Evolutionary conservation across 2,113 vertebrate genomes (phyloP).

Genomic region (Laticauda laticaudata): DNA sequence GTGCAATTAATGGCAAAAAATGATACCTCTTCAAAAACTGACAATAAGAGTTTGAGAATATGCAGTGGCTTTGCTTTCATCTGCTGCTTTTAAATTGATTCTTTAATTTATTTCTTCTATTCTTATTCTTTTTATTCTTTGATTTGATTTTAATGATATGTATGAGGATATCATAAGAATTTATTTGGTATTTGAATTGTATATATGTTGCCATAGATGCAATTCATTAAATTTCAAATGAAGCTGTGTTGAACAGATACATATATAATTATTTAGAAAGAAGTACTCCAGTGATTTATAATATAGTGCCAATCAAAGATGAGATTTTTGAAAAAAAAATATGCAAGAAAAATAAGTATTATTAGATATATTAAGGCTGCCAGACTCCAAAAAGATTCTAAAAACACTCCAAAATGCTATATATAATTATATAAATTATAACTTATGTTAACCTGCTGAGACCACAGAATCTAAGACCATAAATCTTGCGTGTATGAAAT

Average conservation of each 20-base stretch:
- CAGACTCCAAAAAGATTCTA: background rate
- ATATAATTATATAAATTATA: too few species aligned
- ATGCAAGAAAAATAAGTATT: background rate
- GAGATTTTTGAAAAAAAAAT: background rate
- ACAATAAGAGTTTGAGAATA: background rate
- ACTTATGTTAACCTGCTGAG: background rate
- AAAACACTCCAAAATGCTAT: background rate
- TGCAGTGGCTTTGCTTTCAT: background rate
- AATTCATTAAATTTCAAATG: background rate
- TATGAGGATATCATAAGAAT: background rate
- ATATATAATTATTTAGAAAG: background rate
- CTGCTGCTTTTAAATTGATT: background rate
- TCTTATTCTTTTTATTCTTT: background rate
- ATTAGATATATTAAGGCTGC: background rate
- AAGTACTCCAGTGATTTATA: background rate
- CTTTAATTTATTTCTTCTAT: background rate
- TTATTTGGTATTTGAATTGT: background rate
- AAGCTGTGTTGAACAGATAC: background rate
- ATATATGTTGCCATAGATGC: background rate
- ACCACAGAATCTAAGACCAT: background rate
- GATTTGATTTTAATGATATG: background rate
- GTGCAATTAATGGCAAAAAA: background rate
- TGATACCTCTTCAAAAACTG: background rate
- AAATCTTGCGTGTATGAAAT: background rate
- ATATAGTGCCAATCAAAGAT: background rate